Conservation (phyloP, 2,797 vertebrate species). For the Peromyscus nudipes region DNA sequence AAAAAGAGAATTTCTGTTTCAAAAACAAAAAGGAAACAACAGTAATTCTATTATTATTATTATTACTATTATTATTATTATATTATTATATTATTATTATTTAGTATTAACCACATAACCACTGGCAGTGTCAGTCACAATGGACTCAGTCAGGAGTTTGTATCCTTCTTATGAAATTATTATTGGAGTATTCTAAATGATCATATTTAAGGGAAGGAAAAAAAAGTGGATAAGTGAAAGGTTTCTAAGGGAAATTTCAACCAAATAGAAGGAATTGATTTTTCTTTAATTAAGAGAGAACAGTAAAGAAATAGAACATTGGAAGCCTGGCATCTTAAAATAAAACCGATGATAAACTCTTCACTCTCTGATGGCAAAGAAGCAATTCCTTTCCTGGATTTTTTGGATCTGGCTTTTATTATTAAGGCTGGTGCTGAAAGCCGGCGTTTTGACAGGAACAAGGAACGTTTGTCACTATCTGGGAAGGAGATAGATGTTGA, state of each 20-base stretch:
- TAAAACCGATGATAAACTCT: constrained; percentile 83
- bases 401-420: constrained; percentile 86
- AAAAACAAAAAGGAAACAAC: constrained; percentile 10
- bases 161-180: constrained; percentile 25
- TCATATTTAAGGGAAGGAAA: constrained; percentile 40
- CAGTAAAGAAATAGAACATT: constrained; percentile 58
- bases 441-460: constrained; percentile 88
- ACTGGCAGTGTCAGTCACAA: background rate
- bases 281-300: constrained; percentile 80
- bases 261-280: constrained; percentile 70
- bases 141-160: background rate
- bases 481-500: constrained; percentile 83
- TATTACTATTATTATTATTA: background rate
- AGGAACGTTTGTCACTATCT: constrained; percentile 83
- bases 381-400: constrained; percentile 84
- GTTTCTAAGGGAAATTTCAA: constrained; percentile 72
- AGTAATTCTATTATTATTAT: background rate
- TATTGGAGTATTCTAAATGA: constrained; percentile 53
- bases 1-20: background rate
- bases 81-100: background rate
- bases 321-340: constrained; percentile 72
- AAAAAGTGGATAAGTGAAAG: constrained; percentile 30
- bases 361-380: constrained; percentile 78
- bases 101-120: background rate
- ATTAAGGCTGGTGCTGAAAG: constrained; percentile 86